Evolutionary conservation across 2,888 invertebrate genomes (phyloP).

Genomic region (Stegana nigrithorax): DNA sequence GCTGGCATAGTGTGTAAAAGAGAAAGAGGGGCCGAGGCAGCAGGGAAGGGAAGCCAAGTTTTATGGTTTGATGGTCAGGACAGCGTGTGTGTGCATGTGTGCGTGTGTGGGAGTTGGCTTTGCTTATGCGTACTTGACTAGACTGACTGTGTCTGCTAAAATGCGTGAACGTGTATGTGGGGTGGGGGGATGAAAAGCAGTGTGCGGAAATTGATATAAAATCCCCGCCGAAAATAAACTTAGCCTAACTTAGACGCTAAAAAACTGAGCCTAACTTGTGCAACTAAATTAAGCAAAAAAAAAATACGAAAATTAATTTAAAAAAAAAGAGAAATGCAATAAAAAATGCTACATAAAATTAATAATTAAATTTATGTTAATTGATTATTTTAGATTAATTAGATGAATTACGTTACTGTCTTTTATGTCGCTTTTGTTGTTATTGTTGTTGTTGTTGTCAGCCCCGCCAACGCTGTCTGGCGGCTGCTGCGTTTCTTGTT

Average conservation of each 20-base stretch:
- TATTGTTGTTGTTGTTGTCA: background rate
- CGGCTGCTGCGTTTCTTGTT: background rate
- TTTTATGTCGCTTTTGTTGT: background rate
- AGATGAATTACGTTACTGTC: too few species aligned
- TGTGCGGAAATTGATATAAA: background rate
- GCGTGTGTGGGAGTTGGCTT: too few species aligned
- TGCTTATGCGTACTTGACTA: too few species aligned
- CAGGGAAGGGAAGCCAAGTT: background rate
- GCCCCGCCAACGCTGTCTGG: background rate
- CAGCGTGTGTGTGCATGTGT: too few species aligned
- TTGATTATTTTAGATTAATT: too few species aligned
- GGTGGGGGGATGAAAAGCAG: too few species aligned
- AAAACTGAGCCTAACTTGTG: too few species aligned
- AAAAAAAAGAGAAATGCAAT: background rate
- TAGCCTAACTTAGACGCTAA: too few species aligned
- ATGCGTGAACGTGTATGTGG: too few species aligned
- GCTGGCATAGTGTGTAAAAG: background rate
- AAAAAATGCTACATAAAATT: background rate
- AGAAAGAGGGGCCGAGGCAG: background rate
- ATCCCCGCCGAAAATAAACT: too few species aligned
- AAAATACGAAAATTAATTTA: background rate
- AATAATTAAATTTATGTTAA: background rate
- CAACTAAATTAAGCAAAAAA: background rate
- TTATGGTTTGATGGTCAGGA: too few species aligned
- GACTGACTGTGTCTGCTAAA: too few species aligned